These are phyloP conservation scores for Clistopyga incitator DNA, from an alignment of 2,888 invertebrate genomes.

Conservation along the genomic window DNA sequence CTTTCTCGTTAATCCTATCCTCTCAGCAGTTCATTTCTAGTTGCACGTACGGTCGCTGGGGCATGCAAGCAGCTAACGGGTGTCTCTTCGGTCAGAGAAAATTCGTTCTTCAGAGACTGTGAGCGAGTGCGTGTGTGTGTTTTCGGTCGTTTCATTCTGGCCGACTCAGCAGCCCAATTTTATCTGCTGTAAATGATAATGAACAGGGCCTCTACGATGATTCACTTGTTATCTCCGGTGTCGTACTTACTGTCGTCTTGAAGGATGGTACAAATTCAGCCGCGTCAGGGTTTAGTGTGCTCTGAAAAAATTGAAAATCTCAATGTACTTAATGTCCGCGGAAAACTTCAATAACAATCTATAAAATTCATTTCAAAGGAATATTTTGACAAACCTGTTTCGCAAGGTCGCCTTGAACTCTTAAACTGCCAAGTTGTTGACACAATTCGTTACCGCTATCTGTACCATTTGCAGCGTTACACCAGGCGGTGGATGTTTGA, in stretches of 20 bases:
- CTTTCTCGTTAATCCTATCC: conserved; percentile 60
- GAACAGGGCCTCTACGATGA: conserved; percentile 80
- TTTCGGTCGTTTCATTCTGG: conserved; percentile 75
- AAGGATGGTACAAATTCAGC: conserved; percentile 92
- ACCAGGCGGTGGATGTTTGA: conserved; percentile 81
- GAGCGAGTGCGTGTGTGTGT: conserved; percentile 20
- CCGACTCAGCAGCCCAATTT: conserved; percentile 74
- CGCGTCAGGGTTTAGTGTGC: conserved; percentile 93
- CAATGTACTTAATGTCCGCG: neutral
- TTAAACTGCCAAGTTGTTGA: conserved; percentile 80
- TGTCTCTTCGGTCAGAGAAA: conserved; percentile 65
- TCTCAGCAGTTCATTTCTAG: conserved; percentile 64
- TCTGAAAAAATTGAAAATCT: conserved; percentile 85
- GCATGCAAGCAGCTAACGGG: conserved; percentile 75
- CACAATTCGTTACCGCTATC: conserved; percentile 81
- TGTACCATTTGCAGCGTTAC: conserved; percentile 77
- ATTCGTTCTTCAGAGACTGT: conserved; percentile 32
- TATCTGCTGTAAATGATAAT: conserved; percentile 67
- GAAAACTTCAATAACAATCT: neutral
- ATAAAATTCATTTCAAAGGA: too few relatives aligned
- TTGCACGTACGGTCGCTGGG: conserved; percentile 59
- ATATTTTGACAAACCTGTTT: conserved; percentile 81
- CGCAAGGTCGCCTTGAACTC: conserved; percentile 82
- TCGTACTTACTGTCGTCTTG: conserved; percentile 75
- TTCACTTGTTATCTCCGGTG: conserved; percentile 79